Evolutionary conservation across 1,140 invertebrate species (phyloP).

Genomic region (Thaumetopoea pityocampa): DNA sequence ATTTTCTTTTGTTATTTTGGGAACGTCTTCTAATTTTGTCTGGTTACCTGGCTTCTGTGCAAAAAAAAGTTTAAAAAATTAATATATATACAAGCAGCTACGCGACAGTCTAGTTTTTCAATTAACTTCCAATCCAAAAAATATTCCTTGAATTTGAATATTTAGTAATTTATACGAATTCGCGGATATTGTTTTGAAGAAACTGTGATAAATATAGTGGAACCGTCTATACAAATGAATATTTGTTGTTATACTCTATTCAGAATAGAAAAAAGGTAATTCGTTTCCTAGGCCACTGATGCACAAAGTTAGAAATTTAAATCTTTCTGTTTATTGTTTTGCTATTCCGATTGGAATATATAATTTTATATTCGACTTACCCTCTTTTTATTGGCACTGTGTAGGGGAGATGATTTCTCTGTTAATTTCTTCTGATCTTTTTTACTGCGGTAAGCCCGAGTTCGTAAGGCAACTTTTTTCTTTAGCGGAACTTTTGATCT

Average conservation of each 20-base stretch:
- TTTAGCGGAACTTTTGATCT: constrained; percentile 85
- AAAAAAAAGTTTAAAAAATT: constrained; percentile 11
- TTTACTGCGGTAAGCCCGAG: constrained; percentile 77
- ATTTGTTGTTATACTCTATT: no score
- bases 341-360: not conserved
- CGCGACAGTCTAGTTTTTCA: no score
- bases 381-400: constrained; percentile 69
- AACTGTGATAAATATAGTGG: no score
- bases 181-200: no score
- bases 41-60: constrained; percentile 55
- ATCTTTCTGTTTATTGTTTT: no score
- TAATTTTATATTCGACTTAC: constrained; percentile 35
- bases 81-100: constrained; percentile 7
- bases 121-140: no score
- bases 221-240: no score
- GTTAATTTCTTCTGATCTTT: constrained; percentile 70
- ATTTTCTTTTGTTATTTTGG: constrained; percentile 56
- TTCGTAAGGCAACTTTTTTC: constrained; percentile 79
- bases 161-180: not conserved
- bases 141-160: constrained; percentile 3
- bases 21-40: constrained; percentile 48
- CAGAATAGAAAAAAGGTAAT: no score
- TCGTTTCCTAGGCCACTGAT: no score
- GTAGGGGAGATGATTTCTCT: constrained; percentile 64
- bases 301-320: no score